A percentile compares a stretch with the other conserved stretches of the same genome.
Conservation (phyloP, 2,888 invertebrate genomes). For the Euzophera pinguis region DNA sequence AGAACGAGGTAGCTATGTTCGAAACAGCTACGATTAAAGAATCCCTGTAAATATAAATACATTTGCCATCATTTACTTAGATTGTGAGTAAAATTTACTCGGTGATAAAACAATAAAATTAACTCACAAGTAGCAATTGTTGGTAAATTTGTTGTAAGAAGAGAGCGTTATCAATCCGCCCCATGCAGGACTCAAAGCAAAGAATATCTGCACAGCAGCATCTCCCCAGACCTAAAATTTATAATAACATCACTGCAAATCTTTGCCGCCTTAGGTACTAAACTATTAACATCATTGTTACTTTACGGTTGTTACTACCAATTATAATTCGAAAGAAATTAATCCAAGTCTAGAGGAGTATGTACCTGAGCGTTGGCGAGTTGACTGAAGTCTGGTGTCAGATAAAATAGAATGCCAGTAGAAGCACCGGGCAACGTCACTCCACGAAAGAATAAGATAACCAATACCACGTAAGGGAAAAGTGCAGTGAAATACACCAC, state of each 20-base stretch:
- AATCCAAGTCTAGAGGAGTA: neutral
- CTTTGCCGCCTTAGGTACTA: too few species aligned
- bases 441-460: conserved; percentile 88
- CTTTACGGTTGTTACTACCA: too few species aligned
- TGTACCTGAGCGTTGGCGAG: conserved; percentile 83
- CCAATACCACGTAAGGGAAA: conserved; percentile 87
- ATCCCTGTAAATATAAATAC: conserved; percentile 73
- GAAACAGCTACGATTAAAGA: conserved; percentile 87
- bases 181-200: conserved; percentile 92
- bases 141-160: conserved; percentile 91
- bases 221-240: conserved; percentile 86
- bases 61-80: neutral
- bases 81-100: neutral
- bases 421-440: conserved; percentile 88
- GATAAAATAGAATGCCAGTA: conserved; percentile 88
- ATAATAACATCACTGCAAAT: too few species aligned
- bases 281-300: too few species aligned
- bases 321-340: too few species aligned
- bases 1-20: conserved; percentile 89
- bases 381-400: conserved; percentile 88
- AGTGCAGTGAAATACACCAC: conserved; percentile 89
- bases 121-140: conserved; percentile 87
- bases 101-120: neutral
- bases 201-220: conserved; percentile 93
- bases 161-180: conserved; percentile 92